A percentile compares a stretch with the other conserved stretches of the same genome.
Evolutionary conservation across 1,140 invertebrate species (phyloP).

Genomic region (Berghia stephanieae): DNA sequence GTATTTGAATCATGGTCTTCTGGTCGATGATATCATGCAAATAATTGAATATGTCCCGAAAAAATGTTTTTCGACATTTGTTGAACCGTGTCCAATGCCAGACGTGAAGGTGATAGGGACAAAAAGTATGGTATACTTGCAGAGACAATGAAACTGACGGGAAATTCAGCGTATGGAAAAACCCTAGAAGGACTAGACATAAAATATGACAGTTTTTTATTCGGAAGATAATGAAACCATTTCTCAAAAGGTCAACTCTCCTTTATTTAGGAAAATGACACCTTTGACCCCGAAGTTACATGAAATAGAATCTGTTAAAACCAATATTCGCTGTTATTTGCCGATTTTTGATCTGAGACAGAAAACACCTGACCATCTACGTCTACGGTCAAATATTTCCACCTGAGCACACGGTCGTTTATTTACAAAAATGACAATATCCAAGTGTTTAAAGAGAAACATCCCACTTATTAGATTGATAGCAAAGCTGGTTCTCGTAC

Average conservation of each 20-base stretch:
- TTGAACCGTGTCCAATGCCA: slow-evolving; percentile 36
- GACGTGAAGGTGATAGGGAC: slow-evolving; percentile 37
- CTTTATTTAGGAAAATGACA: not conserved
- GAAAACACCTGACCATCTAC: slow-evolving; percentile 20
- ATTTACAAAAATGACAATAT: slow-evolving; percentile 21
- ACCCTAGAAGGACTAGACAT: slow-evolving; percentile 38
- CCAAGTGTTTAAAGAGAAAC: not conserved
- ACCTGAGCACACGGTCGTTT: not conserved
- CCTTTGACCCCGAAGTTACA: not conserved
- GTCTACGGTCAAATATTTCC: slow-evolving; percentile 31
- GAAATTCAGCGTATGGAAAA: slow-evolving; percentile 37
- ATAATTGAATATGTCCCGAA: slow-evolving; percentile 39
- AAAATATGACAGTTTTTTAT: slow-evolving; percentile 30
- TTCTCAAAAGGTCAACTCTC: not conserved
- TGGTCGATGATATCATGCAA: slow-evolving; percentile 40
- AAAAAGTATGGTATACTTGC: slow-evolving; percentile 37
- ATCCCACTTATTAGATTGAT: not conserved
- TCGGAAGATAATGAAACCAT: not conserved
- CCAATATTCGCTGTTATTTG: slow-evolving; percentile 8
- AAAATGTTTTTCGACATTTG: slow-evolving; percentile 37
- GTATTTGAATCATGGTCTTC: slow-evolving; percentile 43
- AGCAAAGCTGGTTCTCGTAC: not conserved
- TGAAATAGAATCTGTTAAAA: slow-evolving; percentile 10
- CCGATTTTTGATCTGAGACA: slow-evolving; percentile 35
- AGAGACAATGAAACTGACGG: slow-evolving; percentile 41